Evolutionary conservation across 1,140 invertebrate species (phyloP), one percentile per base, ranked within the genome.

Genomic region (Leptopilina clavipes): DNA sequence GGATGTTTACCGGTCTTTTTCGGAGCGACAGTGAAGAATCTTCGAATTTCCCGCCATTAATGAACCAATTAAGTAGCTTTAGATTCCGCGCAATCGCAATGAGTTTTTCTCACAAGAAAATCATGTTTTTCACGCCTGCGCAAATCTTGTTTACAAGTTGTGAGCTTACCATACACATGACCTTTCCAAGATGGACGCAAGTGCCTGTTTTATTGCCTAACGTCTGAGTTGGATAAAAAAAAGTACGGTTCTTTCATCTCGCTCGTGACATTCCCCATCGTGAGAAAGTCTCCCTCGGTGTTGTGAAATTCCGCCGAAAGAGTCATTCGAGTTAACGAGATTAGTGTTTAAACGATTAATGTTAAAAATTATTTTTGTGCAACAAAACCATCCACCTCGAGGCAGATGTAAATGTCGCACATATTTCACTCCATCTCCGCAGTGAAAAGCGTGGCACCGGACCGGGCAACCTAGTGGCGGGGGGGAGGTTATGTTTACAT

Each of bases 181-280:
- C 89, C 89, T 91, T 91, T 91, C 87, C 89, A 91, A 90, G 86
- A 90, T 90, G 89, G 89, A 89, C 84, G 88, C 86, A 85, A 90
- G 86, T 84, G 83, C 83, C 83, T 81, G 83, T 84, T 84, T 83
- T 82, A 80, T 81, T 80, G 83, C 77, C 79, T 80, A 84, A 65
- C 25, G 86, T 81, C 80, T 86, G 80, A 82, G 86, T 81, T 79
- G 85, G 81, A 82, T 71, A 40, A 40, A 75, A 75, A 70, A 75
- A 72, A 54, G 44, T 74, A 45, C 56, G 45, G 48, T 72, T 59
- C 10, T 72, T 76, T 77, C 74, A 72, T 18, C 31, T 45, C n/a
- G 17, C 19, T 52, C 74, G 44, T 54, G 14, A 37, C 48, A 37
- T 52, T 71, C 19, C 17, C 5, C 45, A 19, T 44, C 54, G 74